Percentiles rank a stretch among this genome's conserved stretches.
Conservation (phyloP, 2,888 invertebrate species). For the Phortica magna region DNA sequence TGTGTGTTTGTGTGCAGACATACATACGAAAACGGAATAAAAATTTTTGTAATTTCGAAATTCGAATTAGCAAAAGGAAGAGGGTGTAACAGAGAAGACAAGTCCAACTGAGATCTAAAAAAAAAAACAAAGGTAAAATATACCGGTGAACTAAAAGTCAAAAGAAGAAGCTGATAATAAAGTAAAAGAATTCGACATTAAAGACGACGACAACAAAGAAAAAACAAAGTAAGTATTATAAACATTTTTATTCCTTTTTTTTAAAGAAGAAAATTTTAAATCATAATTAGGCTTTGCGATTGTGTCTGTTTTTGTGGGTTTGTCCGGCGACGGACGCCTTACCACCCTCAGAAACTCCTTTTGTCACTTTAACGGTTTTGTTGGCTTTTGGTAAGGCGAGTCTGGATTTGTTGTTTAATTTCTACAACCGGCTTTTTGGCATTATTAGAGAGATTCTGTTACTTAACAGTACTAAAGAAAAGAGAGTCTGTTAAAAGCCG, state of each 20-base stretch:
- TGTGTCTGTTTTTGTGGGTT: conserved; percentile 15
- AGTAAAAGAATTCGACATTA: too few relatives aligned
- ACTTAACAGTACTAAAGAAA: too few relatives aligned
- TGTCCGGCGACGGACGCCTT: conserved; percentile 34
- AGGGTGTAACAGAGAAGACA: neutral
- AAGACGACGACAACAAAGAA: too few relatives aligned
- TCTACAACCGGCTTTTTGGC: conserved; percentile 70
- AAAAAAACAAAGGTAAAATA: neutral
- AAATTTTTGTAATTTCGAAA: conserved; percentile 12
- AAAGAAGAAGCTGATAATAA: too few relatives aligned
- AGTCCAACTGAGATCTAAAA: neutral
- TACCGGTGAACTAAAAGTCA: too few relatives aligned
- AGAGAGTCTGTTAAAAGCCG: neutral
- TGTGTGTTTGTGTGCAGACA: neutral
- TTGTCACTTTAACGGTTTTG: too few relatives aligned
- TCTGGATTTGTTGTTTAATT: conserved; percentile 46
- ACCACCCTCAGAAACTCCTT: too few relatives aligned
- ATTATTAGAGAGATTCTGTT: conserved; percentile 63
- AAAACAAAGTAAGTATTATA: too few relatives aligned
- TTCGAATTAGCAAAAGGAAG: conserved; percentile 25
- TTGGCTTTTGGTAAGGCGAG: too few relatives aligned
- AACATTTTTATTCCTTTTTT: neutral
- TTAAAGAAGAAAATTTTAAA: too few relatives aligned
- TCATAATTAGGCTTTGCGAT: too few relatives aligned
- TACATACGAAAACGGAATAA: neutral